A percentile compares a stretch with the other conserved stretches of the same genome.
Conservation (phyloP, 2,888 invertebrate genomes). For the Yponomeuta cagnagella region DNA sequence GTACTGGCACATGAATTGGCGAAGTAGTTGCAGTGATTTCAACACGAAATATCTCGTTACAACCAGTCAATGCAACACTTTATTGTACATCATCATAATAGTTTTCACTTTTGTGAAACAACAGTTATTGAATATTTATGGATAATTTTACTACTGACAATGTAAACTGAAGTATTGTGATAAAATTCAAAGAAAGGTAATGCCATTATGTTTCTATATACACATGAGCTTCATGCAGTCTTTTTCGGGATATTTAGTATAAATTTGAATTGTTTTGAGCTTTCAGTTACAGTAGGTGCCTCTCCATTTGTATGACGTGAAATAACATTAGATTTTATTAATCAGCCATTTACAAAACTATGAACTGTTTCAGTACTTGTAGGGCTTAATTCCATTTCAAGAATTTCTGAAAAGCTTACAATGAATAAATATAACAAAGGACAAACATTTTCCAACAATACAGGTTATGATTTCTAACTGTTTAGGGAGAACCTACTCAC, state of each 20-base stretch:
- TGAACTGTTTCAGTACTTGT: no score
- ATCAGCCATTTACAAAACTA: neutral
- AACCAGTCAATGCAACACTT: neutral
- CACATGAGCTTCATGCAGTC: slow-evolving; percentile 9
- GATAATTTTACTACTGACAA: neutral
- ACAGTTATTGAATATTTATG: neutral
- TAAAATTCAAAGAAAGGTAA: neutral
- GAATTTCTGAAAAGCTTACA: no score
- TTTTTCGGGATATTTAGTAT: slow-evolving; percentile 1
- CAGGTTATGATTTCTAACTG: neutral
- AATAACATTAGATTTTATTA: neutral
- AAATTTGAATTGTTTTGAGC: neutral
- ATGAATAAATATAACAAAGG: no score
- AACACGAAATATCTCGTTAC: neutral
- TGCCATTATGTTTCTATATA: neutral
- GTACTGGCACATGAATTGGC: neutral
- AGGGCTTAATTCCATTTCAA: no score
- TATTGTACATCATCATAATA: neutral
- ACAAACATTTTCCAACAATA: no score
- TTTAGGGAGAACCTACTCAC: neutral
- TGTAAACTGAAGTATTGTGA: neutral
- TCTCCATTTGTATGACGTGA: neutral
- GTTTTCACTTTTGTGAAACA: neutral
- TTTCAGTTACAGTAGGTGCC: neutral
- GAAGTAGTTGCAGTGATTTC: neutral